Base-by-base conservation (phyloP, 2,888 invertebrate genomes). In the Hirtodrosophila confusa region DNA sequence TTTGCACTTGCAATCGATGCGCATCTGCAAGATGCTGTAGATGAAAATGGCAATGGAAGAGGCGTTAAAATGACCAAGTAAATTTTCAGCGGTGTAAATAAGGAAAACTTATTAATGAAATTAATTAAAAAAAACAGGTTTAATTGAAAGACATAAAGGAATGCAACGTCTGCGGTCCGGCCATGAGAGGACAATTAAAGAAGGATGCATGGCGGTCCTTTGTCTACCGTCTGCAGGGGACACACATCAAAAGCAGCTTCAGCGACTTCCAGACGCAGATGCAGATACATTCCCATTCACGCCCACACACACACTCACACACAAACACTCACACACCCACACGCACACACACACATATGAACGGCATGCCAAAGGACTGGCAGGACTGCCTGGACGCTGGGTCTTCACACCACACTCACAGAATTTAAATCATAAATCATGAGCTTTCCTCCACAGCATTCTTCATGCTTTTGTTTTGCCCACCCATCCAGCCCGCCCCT, bases 381-480 rank as follows among this genome's bases (percentile, higher is more conserved):
- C 43, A 23, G 58, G 43, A 58, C 49, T 49, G 51, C 23, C 49
- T 24, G 67, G 57, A 68, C 60, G 66, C 64, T 69, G 58, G 66
- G 77, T 48, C 78, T 86, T 83, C 80, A 72, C 75, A 79, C 86
- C 89, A 82, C 62, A 62, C 83, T 68, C 71, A 67, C 71, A 51
- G 86, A 88, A 85, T 88, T 85, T 88, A 90, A 89, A 88, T 82
- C 89, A 90, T 89, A 89, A 89, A 90, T 89, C 90, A 90, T 88
- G 90, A 89, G 90, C 87, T 90, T 89, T 89, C 80, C 88, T 88
- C 77, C 87, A 78, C 75, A 68, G 77, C 74, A 73, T 80, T 84
- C 76, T 78, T 75, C 71, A 69, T 74, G 69, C 76, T 77, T 86
- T 72, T 62, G 51, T 39, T 61, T 43, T 40, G 17, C 27, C 48